Base-by-base conservation (phyloP, 1,140 invertebrate species). In the Drosophila kurseongensis region DNA sequence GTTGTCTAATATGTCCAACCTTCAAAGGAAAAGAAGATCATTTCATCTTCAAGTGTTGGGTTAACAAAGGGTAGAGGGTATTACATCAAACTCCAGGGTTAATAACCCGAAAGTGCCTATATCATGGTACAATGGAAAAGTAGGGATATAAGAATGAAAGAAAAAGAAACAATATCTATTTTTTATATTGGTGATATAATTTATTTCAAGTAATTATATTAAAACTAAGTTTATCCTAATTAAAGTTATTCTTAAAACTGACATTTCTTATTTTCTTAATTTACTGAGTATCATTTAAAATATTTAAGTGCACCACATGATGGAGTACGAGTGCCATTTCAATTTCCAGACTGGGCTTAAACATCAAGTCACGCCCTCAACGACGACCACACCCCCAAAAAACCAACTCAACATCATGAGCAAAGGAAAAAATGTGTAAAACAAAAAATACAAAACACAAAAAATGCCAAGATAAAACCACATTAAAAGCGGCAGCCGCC, bases 331-430 rank as follows among this genome's bases (percentile, higher is more conserved):
- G 16, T 73, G 67, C 45, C 69, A 61, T 61, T 73, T 35, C 55
- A 52, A 60, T 73, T 73, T 73, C 48, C 51, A 51, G 36, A 58
- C 69, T 42, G 18, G 58, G 73, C 74, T 74, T 86, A 86, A 86
- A 56, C 56, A 78, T 66, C 75, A 76, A 83, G 83, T 86, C 79
- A 86, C 83, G 83, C 83, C 83, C 58, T 77, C 57, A 62, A 57
- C 48, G 9, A 12, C 40, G 57, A 60, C 79, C 83, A 88, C 83
- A 88, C 83, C 83, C 85, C 80, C 69, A 55, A 50, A 66, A 72
- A 42, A 36, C 59, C 62, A 50, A 29, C 47, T 74, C 62, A 66
- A 72, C 80, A 60, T 71, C 69, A 59, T 62, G 45, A 62, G 44
- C 36, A 51, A 45, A 45, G 16, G 29, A 40, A 73, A 65, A 56